Evolutionary conservation across 2,888 invertebrate species (phyloP), one percentile per base, ranked within the genome.

Genomic region (Dryococelus australis): DNA sequence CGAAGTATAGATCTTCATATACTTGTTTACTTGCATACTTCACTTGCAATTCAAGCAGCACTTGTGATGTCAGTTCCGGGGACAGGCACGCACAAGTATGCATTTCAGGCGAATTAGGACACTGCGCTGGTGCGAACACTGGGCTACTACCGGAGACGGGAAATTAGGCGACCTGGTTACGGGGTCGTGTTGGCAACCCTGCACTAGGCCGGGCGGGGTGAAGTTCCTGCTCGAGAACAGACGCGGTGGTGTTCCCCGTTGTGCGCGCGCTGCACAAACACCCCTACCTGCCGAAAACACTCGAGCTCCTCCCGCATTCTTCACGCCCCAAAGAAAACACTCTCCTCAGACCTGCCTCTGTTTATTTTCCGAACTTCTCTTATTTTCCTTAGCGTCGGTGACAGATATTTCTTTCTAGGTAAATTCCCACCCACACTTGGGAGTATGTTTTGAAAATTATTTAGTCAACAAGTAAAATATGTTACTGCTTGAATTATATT

Each of bases 221-320:
- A n/a, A n/a, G n/a, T 65, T 24, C 65, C 65, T 65, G 65, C 65
- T 20, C n/a, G 20, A 9, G n/a, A 6, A 20, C 24, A n/a, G 65
- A 20, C 8, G 8, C 24, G 65, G 65, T 9, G 16, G 65, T 65
- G 20, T n/a, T n/a, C 65, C 65, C 8, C n/a, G n/a, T 20, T 65
- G 65, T 65, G n/a, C 47, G 65, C n/a, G n/a, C 47, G 65, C n/a
- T 65, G 65, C 65, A 65, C 65, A 65, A 65, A 65, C 65, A 65
- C 20, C 65, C 24, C 65, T 65, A 65, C 65, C 65, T 65, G 65
- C 65, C n/a, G 65, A 65, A 65, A 65, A 65, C 65, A 65, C 65
- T 65, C n/a, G 24, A 65, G 24, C 65, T 16, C 65, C 65, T n/a
- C 10, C 65, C 65, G n/a, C 65, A 65, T 65, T 65, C 65, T 65